Conservation (phyloP, 2,888 invertebrate genomes). For the Clanis bilineata region DNA sequence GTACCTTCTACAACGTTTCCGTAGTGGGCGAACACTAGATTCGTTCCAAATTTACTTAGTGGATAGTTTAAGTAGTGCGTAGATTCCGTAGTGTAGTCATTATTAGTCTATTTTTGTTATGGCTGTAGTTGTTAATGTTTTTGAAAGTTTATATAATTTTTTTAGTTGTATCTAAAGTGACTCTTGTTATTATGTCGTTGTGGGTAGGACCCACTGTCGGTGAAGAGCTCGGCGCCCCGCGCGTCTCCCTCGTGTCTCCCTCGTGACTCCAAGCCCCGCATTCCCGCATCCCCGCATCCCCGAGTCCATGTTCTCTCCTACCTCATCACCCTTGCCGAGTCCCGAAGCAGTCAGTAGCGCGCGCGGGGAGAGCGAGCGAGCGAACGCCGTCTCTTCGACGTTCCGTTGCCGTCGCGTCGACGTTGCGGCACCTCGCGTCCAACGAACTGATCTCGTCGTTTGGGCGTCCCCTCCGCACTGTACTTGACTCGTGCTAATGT, state of each 20-base stretch:
- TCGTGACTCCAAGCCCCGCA: slow-evolving; percentile 21
- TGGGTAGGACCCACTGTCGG: slow-evolving; percentile 55
- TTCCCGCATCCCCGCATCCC: slow-evolving; percentile 12
- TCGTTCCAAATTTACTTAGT: slow-evolving; percentile 69
- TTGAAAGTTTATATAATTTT: slow-evolving; percentile 77
- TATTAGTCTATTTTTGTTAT: slow-evolving; percentile 81
- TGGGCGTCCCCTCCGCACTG: slow-evolving; percentile 50
- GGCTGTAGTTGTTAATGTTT: slow-evolving; percentile 81
- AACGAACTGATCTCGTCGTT: slow-evolving; percentile 36
- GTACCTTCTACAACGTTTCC: slow-evolving; percentile 58
- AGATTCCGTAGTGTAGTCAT: slow-evolving; percentile 78
- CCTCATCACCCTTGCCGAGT: background rate
- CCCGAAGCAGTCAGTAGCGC: background rate
- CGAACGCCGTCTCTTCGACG: background rate
- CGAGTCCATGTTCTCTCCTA: background rate
- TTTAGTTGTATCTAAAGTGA: slow-evolving; percentile 64
- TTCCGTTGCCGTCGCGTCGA: slow-evolving; percentile 16
- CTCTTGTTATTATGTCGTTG: slow-evolving; percentile 58
- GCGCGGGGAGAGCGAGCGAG: slow-evolving; percentile 3
- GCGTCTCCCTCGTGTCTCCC: slow-evolving; percentile 20
- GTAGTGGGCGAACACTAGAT: slow-evolving; percentile 76
- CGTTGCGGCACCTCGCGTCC: slow-evolving; percentile 26
- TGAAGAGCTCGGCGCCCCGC: slow-evolving; percentile 23
- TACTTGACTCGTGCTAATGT: slow-evolving; percentile 76
- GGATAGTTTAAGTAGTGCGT: slow-evolving; percentile 75